Evolutionary conservation across 2,888 invertebrate genomes (phyloP).

Genomic region (Halictus quadricinctus): DNA sequence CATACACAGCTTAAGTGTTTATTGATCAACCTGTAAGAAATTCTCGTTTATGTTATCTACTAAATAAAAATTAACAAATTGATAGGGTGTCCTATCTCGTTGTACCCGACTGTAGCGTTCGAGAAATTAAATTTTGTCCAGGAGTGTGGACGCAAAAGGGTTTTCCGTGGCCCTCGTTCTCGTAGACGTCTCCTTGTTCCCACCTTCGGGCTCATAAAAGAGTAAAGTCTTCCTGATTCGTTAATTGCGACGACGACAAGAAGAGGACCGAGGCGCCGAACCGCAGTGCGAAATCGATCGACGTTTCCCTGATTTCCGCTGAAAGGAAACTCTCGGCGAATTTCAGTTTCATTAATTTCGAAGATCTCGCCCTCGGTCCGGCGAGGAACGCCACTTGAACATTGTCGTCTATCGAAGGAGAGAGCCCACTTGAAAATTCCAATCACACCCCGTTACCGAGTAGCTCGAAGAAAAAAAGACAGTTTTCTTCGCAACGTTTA

Average conservation of each 20-base stretch:
- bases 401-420: constrained; percentile 55
- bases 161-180: not conserved
- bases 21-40: too few species aligned
- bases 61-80: not conserved
- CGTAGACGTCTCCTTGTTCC: constrained; percentile 19
- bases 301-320: constrained; percentile 70
- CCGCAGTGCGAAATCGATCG: constrained; percentile 61
- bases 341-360: constrained; percentile 73
- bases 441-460: constrained; percentile 60
- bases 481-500: constrained; percentile 63
- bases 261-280: constrained; percentile 15
- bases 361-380: constrained; percentile 59
- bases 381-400: constrained; percentile 57
- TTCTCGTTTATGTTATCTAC: too few species aligned
- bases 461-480: constrained; percentile 54
- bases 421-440: constrained; percentile 67
- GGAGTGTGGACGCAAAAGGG: not conserved
- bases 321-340: constrained; percentile 69
- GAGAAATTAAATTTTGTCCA: not conserved
- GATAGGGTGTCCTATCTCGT: not conserved
- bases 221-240: constrained; percentile 66
- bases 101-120: not conserved
- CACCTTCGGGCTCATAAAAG: constrained; percentile 60
- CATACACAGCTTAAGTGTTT: too few species aligned
- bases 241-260: constrained; percentile 60